Evolutionary conservation across 2,888 invertebrate species (phyloP), one percentile per base, ranked within the genome.

Genomic region (Caenorhabditis sulstoni): DNA sequence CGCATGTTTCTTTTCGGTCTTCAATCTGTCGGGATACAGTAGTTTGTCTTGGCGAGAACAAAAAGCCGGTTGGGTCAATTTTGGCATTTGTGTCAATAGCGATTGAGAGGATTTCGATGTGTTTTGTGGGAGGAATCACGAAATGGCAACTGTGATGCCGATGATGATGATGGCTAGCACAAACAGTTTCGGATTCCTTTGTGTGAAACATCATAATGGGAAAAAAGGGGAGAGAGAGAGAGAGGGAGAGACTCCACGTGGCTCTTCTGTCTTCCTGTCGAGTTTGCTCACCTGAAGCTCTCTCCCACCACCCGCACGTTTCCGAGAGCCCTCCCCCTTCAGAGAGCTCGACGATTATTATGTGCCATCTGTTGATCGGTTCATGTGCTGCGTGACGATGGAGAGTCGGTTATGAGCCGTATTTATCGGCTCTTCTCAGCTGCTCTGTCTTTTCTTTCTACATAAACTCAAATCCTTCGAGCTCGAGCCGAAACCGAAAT

Each of bases 131-230:
- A 29, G 29, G 29, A 29, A 29, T 29, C 29, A 29, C 7, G 29
- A 7, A 29, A 29, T 29, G 29, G 29, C 29, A 29, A 29, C 29
- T 5, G 4, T 29, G 29, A n/a, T 29, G 29, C 3, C 23, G 49
- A 58, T 39, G 45, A 58, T 58, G 57, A 58, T 39, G 55, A 3
- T 2, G 12, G 11, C 7, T 16, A 39, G 44, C 67, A 58, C 67
- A 68, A 68, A 68, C 59, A 52, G 68, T 68, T 70, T 70, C 20
- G 14, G 41, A 59, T 59, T 49, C 49, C 62, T 71, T 71, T 71
- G 70, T 71, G 53, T 35, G 37, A 55, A 14, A 66, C 55, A 57
- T 57, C 45, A 66, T 66, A 57, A 66, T 8, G 41, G 41, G 14
- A 14, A 3, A n/a, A n/a, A n/a, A n/a, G n/a, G n/a, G n/a, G n/a